phyloP scores from a whole-genome alignment of 2,113 vertebrate genomes.

The Tetrax tetrax region DNA sequence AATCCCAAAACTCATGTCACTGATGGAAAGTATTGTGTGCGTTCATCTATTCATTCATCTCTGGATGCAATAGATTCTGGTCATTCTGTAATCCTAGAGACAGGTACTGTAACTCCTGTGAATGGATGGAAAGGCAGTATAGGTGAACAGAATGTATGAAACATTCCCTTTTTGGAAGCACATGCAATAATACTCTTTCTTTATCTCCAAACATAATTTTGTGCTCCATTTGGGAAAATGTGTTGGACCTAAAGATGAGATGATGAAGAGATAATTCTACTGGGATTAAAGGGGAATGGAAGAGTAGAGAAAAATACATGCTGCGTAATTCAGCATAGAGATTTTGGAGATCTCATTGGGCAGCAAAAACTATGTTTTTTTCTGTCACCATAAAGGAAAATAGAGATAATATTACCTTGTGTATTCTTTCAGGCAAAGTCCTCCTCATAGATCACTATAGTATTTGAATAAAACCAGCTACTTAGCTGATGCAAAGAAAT shows the following conservation, averaged over 20 bases:
- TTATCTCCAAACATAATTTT: neutral
- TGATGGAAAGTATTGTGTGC: neutral
- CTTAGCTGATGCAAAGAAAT: neutral
- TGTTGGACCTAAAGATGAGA: neutral
- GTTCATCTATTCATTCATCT: neutral
- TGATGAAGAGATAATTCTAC: neutral
- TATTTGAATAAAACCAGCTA: neutral
- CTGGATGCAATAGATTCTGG: neutral
- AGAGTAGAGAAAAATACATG: neutral
- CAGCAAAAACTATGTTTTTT: neutral
- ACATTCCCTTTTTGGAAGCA: fast-evolving
- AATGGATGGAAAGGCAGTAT: neutral
- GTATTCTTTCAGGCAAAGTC: neutral
- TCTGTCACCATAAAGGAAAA: neutral
- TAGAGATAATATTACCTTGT: neutral
- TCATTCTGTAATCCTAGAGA: neutral
- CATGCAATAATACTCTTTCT: neutral
- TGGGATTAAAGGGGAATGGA: neutral
- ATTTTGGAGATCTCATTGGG: neutral
- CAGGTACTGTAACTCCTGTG: neutral
- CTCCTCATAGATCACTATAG: neutral
- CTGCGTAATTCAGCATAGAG: neutral
- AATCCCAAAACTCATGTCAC: neutral
- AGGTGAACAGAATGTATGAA: neutral
- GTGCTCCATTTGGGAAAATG: neutral